Evolutionary conservation across 2,888 invertebrate genomes (phyloP).

Genomic region (Biston stratarius): DNA sequence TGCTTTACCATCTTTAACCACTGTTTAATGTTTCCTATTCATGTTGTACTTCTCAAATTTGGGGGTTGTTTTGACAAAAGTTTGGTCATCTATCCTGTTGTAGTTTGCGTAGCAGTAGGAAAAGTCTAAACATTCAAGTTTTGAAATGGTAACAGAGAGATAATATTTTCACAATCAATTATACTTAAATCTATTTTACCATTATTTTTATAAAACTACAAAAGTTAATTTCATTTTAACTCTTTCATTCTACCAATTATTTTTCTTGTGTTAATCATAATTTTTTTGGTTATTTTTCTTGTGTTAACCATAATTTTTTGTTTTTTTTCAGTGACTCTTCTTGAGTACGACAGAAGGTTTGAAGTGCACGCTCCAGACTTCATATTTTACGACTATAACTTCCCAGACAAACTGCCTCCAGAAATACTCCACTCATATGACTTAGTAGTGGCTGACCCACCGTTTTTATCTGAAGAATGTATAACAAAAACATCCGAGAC

Average conservation of each 20-base stretch:
- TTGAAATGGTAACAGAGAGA: too few relatives aligned
- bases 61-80: too few relatives aligned
- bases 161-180: too few relatives aligned
- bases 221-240: background rate
- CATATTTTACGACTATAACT: constrained; percentile 95
- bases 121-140: too few relatives aligned
- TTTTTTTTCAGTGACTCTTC: constrained; percentile 87
- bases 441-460: constrained; percentile 96
- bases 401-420: constrained; percentile 89
- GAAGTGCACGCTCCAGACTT: constrained; percentile 92
- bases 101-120: too few relatives aligned
- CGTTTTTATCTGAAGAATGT: constrained; percentile 97
- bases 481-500: constrained; percentile 93
- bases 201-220: too few relatives aligned
- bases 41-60: too few relatives aligned
- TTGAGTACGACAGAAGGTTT: constrained; percentile 96
- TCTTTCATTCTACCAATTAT: constrained; percentile 5
- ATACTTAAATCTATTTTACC: too few relatives aligned
- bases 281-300: too few relatives aligned
- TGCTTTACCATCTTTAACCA: too few relatives aligned
- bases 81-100: too few relatives aligned
- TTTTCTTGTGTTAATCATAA: constrained; percentile 4
- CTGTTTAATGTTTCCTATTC: too few relatives aligned
- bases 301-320: constrained; percentile 42
- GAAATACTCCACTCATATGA: constrained; percentile 89